These are phyloP conservation scores for Dendrolimus kikuchii DNA, from an alignment of 1,140 invertebrate genomes.

Conservation along the genomic window DNA sequence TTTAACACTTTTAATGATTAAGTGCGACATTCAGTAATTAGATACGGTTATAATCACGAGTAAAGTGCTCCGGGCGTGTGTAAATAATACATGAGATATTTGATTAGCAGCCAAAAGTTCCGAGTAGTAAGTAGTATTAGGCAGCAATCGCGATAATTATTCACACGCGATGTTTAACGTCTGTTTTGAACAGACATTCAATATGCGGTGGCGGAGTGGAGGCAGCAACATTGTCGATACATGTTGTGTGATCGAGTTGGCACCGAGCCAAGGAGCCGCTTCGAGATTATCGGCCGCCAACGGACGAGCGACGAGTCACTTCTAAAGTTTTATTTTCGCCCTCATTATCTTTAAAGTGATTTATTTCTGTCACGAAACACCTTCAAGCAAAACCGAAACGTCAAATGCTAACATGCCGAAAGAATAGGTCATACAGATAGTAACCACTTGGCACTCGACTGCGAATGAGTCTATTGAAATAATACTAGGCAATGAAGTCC, in stretches of 20 bases:
- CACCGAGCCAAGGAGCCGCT: conserved; percentile 32
- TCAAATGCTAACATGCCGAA: conserved; percentile 39
- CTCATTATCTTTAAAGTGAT: conserved; percentile 67
- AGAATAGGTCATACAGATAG: conserved; percentile 34
- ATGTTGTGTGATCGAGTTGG: conserved; percentile 52
- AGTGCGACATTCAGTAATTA: conserved; percentile 22
- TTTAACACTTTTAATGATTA: conserved; percentile 5
- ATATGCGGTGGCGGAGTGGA: conserved; percentile 23
- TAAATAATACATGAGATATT: conserved; percentile 49
- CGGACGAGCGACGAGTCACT: conserved; percentile 52
- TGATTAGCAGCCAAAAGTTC: conserved; percentile 42
- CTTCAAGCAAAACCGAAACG: conserved; percentile 30
- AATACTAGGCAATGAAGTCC: conserved; percentile 41
- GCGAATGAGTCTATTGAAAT: conserved; percentile 37
- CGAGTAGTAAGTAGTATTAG: conserved; percentile 28
- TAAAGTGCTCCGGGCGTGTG: conserved; percentile 24
- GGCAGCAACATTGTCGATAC: conserved; percentile 36
- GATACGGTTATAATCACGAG: conserved; percentile 25
- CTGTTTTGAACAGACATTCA: conserved; percentile 10
- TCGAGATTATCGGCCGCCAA: conserved; percentile 48
- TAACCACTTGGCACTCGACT: conserved; percentile 41
- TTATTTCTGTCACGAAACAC: conserved; percentile 50
- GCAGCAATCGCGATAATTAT: conserved; percentile 32
- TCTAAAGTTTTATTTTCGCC: conserved; percentile 65
- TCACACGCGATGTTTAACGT: conserved; percentile 17